Conservation (phyloP, 2,888 invertebrate genomes). For the Seira sanloemensis region DNA sequence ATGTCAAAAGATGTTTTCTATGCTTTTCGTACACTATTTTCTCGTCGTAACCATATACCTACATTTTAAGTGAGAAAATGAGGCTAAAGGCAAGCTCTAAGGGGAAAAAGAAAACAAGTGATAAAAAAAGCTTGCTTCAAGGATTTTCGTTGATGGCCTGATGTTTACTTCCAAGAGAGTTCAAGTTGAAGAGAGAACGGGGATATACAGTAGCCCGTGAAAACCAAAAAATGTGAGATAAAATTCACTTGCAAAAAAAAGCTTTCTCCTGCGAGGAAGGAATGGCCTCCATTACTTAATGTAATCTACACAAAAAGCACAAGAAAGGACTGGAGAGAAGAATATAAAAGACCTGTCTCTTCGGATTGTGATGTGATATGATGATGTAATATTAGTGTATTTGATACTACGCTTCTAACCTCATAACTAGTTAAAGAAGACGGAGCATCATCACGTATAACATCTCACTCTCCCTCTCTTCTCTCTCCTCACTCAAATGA, state of each 20-base stretch:
- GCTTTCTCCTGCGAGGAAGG: not conserved
- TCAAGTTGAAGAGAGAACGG: not conserved
- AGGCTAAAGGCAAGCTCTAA: not conserved
- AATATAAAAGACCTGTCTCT: not conserved
- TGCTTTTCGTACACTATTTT: not conserved
- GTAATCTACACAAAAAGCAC: not conserved
- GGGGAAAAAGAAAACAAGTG: constrained; percentile 2
- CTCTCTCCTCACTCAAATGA: not conserved
- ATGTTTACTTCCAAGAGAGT: not conserved
- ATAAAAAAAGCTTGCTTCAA: not conserved
- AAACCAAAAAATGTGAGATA: not conserved
- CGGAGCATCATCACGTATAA: not conserved
- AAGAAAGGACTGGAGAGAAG: not conserved
- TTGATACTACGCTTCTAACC: not conserved
- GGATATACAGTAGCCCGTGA: not conserved
- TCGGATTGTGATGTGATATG: not conserved
- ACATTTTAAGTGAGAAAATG: not conserved
- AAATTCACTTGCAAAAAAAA: not conserved
- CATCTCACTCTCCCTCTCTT: too few species aligned
- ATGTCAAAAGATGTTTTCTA: constrained; percentile 4
- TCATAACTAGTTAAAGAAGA: not conserved
- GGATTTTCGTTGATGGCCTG: not conserved
- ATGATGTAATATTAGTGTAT: not conserved
- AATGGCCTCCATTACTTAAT: not conserved
- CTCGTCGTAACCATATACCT: constrained; percentile 13